phyloP scores from a whole-genome alignment of 2,888 invertebrate species.

The Drosophila meridionalis region DNA sequence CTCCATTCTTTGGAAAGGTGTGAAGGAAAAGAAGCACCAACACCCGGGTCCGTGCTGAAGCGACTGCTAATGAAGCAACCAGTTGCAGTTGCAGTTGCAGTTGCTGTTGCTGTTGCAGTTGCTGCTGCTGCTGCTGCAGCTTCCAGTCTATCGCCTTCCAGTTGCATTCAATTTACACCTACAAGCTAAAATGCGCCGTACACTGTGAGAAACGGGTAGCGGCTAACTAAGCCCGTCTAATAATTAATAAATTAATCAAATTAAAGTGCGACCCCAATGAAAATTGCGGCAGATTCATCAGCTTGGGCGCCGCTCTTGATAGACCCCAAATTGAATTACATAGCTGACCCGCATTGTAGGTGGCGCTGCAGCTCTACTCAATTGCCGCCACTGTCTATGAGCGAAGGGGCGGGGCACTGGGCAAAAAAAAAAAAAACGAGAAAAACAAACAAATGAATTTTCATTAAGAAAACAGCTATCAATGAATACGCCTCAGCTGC shows the following conservation, averaged over 20 bases:
- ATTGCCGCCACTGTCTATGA: conserved; percentile 23
- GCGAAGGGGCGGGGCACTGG: not conserved
- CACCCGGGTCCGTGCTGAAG: conserved; percentile 22
- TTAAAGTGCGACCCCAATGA: conserved; percentile 43
- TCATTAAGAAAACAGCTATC: conserved; percentile 62
- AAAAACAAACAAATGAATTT: conserved; percentile 31
- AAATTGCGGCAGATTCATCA: conserved; percentile 24
- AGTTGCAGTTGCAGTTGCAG: conserved; percentile 4
- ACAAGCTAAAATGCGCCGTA: conserved; percentile 27
- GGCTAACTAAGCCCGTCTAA: conserved; percentile 6
- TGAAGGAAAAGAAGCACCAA: conserved; percentile 31
- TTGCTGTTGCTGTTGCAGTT: not conserved
- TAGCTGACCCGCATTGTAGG: conserved; percentile 37
- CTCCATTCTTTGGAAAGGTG: conserved; percentile 51
- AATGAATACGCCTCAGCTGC: conserved; percentile 34
- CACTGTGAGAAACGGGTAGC: conserved; percentile 31
- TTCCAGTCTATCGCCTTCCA: not conserved
- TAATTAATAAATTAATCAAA: conserved; percentile 43
- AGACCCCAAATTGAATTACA: conserved; percentile 59
- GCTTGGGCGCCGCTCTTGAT: conserved; percentile 20
- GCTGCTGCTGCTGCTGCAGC: not conserved
- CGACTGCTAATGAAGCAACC: conserved; percentile 58
- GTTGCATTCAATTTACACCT: conserved; percentile 61
- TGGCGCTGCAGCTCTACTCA: conserved; percentile 3
- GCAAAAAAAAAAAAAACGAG: not conserved